A percentile compares a stretch with the other conserved stretches of the same genome.
phyloP scores from a whole-genome alignment of 2,797 vertebrate genomes.

The Hoplostethus mediterraneus region DNA sequence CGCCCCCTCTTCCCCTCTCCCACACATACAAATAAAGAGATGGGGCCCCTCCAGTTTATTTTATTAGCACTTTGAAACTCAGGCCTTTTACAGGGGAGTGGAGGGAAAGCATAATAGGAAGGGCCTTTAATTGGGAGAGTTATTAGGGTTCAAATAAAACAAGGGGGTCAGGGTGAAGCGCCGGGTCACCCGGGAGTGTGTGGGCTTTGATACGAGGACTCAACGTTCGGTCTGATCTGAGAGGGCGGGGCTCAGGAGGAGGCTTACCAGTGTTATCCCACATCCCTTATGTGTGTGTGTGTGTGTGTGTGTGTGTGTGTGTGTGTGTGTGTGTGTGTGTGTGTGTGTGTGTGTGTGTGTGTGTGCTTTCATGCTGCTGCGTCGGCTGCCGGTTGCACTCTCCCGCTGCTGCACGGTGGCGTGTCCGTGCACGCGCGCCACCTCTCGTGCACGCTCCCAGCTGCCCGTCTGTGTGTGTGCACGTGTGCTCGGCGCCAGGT shows the following conservation, averaged over 20 bases:
- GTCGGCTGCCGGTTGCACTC: no score
- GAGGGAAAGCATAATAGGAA: conserved; percentile 72
- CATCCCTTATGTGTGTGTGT: background rate
- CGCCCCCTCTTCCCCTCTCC: conserved; percentile 43
- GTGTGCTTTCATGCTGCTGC: no score
- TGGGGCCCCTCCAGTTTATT: conserved; percentile 79
- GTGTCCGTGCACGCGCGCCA: background rate
- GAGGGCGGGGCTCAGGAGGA: conserved; percentile 5
- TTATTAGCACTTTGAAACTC: conserved; percentile 84
- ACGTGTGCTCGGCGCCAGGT: conserved; percentile 70
- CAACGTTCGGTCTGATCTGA: conserved; percentile 61
- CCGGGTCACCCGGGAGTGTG: conserved; percentile 74
- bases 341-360: no score
- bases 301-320: no score
- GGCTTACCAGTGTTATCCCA: conserved; percentile 3
- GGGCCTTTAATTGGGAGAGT: conserved; percentile 78
- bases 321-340: no score
- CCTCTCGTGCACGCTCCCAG: conserved; percentile 31
- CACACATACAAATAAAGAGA: conserved; percentile 81
- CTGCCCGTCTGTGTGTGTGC: conserved; percentile 53
- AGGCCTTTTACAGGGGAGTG: conserved; percentile 70
- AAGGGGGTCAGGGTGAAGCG: conserved; percentile 68
- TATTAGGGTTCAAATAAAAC: conserved; percentile 80
- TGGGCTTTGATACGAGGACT: conserved; percentile 68
- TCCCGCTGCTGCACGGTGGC: background rate